Evolutionary conservation across 2,113 vertebrate species (phyloP).

Genomic region (Chrysemys picta): DNA sequence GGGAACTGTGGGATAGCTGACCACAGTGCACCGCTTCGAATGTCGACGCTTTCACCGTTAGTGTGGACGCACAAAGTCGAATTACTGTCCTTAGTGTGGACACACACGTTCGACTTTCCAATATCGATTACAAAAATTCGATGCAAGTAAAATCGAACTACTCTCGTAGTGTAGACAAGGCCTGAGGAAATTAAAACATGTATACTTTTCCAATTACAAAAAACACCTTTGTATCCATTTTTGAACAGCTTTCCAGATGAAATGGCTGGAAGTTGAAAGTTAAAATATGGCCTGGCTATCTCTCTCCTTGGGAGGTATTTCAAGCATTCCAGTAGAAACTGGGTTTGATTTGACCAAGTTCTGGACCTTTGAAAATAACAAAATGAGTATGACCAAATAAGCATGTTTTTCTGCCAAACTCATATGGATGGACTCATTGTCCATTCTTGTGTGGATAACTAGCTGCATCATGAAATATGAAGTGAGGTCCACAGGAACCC

Average conservation of each 20-base stretch:
- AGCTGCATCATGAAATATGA: constrained; percentile 17
- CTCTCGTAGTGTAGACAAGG: too few species aligned
- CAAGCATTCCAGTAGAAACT: constrained; percentile 44
- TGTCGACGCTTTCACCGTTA: too few species aligned
- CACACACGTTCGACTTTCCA: too few species aligned
- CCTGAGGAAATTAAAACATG: background rate
- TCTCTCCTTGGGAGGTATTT: constrained; percentile 14
- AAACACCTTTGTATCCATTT: background rate
- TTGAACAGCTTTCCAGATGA: background rate
- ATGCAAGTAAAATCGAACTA: too few species aligned
- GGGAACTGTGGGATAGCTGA: too few species aligned
- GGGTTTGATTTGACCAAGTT: constrained; percentile 26
- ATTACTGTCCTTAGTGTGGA: too few species aligned
- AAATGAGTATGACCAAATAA: background rate
- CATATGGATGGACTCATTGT: background rate
- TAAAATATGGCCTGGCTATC: background rate
- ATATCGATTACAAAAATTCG: too few species aligned
- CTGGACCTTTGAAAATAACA: constrained; percentile 30
- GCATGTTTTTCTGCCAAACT: constrained; percentile 23
- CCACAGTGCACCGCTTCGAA: too few species aligned
- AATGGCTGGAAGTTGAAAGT: background rate
- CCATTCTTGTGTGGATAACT: background rate
- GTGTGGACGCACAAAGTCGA: too few species aligned
- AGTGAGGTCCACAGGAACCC: constrained; percentile 7
- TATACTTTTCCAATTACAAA: background rate